These are phyloP conservation scores for Gobionotothen gibberifrons DNA, from an alignment of 2,797 vertebrate species.

Conservation along the genomic window DNA sequence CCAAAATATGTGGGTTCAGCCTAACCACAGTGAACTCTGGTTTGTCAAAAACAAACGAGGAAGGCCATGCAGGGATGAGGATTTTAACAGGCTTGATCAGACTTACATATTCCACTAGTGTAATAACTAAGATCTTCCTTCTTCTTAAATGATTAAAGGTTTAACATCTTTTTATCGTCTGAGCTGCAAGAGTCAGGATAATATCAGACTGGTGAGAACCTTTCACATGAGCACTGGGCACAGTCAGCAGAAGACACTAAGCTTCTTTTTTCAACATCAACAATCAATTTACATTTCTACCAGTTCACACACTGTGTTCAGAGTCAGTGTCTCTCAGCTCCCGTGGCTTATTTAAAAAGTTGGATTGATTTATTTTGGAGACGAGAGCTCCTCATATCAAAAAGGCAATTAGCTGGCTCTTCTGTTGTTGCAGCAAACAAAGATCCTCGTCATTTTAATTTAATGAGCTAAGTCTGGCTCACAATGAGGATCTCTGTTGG, in stretches of 20 bases:
- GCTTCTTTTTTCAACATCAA: slow-evolving; percentile 35
- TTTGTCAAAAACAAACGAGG: slow-evolving; percentile 68
- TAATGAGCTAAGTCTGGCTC: slow-evolving; percentile 72
- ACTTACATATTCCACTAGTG: slow-evolving; percentile 50
- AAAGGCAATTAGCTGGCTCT: slow-evolving; percentile 76
- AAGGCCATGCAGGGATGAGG: slow-evolving; percentile 40
- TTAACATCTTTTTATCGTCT: not conserved
- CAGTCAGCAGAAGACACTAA: slow-evolving; percentile 8
- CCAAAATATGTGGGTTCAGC: slow-evolving; percentile 81
- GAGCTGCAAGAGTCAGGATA: not conserved
- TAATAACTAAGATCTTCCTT: slow-evolving; percentile 31
- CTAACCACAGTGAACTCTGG: slow-evolving; percentile 79
- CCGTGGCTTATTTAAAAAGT: slow-evolving; percentile 71
- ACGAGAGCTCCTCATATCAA: slow-evolving; percentile 68
- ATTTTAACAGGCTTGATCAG: slow-evolving; percentile 49
- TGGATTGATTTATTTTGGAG: slow-evolving; percentile 77
- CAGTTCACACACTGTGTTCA: slow-evolving; percentile 39
- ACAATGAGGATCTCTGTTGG: slow-evolving; percentile 71
- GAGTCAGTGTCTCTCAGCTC: slow-evolving; percentile 44
- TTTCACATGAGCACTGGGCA: slow-evolving; percentile 4
- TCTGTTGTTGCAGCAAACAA: slow-evolving; percentile 80
- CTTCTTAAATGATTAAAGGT: slow-evolving; percentile 1
- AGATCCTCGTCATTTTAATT: slow-evolving; percentile 73
- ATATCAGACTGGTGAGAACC: slow-evolving; percentile 11
- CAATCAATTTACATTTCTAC: slow-evolving; percentile 44